Percentiles rank a stretch among this genome's conserved stretches.
phyloP scores from a whole-genome alignment of 1,140 invertebrate genomes.

The silkworm (Bombyx mori) region DNA sequence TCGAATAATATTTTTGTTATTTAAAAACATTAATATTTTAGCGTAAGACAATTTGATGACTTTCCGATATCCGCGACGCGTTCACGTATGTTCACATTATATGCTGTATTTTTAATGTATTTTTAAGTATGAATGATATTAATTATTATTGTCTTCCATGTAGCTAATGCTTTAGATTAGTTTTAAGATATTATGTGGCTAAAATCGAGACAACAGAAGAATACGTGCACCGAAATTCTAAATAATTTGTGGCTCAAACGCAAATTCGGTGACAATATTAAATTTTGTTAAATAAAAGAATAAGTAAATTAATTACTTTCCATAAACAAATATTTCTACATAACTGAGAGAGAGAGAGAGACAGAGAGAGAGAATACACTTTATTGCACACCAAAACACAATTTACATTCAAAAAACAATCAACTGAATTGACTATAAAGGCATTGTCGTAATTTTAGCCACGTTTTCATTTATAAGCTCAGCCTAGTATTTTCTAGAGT shows the following conservation, averaged over 20 bases:
- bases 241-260: not conserved
- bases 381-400: too few species aligned
- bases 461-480: not conserved
- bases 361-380: too few species aligned
- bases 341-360: not conserved
- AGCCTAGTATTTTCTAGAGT: not conserved
- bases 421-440: not conserved
- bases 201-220: slow-evolving; percentile 2
- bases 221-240: not conserved
- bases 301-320: not conserved
- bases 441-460: not conserved
- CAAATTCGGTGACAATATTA: not conserved
- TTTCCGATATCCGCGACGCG: slow-evolving; percentile 52
- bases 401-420: too few species aligned
- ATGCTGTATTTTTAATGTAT: slow-evolving; percentile 36
- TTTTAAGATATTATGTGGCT: slow-evolving; percentile 5
- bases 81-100: slow-evolving; percentile 58
- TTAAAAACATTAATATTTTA: slow-evolving; percentile 19
- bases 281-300: not conserved
- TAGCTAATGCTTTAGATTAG: slow-evolving; percentile 20
- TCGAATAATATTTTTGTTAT: slow-evolving; percentile 18
- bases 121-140: slow-evolving; percentile 26
- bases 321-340: not conserved
- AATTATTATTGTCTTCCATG: slow-evolving; percentile 53
- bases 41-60: slow-evolving; percentile 34